A percentile compares a stretch with the other conserved stretches of the same genome.
Evolutionary conservation across 1,140 invertebrate genomes (phyloP).

Genomic region (Solenopsis fugax): DNA sequence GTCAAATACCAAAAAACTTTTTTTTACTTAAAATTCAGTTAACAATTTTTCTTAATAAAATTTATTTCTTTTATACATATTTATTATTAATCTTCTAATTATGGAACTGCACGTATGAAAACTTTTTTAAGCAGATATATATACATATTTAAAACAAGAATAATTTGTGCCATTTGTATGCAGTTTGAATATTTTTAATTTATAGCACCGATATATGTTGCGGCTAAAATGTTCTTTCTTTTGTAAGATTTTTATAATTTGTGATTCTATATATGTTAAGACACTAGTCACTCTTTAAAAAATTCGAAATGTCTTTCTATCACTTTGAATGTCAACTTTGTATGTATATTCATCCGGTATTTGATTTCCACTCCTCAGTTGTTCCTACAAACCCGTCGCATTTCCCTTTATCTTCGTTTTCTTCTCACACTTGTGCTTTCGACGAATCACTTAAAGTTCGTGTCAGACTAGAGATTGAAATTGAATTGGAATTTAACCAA

Average conservation of each 20-base stretch:
- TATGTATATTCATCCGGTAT: neutral
- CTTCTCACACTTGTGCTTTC: conserved; percentile 31
- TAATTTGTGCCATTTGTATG: neutral
- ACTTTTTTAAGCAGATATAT: neutral
- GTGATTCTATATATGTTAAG: conserved; percentile 3
- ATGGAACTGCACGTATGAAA: neutral
- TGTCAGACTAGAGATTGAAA: no score
- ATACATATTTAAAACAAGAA: neutral
- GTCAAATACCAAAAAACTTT: conserved; percentile 23
- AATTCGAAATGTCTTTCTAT: neutral
- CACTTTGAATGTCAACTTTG: neutral
- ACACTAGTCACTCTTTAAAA: neutral
- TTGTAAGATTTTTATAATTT: conserved; percentile 5
- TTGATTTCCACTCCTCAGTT: conserved; percentile 41
- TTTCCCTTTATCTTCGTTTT: neutral
- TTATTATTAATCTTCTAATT: neutral
- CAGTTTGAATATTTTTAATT: conserved; percentile 11
- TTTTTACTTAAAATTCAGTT: neutral
- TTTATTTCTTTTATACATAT: neutral
- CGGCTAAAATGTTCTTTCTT: neutral
- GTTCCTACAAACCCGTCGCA: conserved; percentile 36
- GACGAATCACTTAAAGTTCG: neutral
- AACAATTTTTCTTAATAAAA: neutral
- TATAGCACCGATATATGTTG: neutral
- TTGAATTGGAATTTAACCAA: no score